A percentile compares a stretch with the other conserved stretches of the same genome.
Conservation (phyloP, 2,797 vertebrate genomes). For the Poeciliopsis turneri region DNA sequence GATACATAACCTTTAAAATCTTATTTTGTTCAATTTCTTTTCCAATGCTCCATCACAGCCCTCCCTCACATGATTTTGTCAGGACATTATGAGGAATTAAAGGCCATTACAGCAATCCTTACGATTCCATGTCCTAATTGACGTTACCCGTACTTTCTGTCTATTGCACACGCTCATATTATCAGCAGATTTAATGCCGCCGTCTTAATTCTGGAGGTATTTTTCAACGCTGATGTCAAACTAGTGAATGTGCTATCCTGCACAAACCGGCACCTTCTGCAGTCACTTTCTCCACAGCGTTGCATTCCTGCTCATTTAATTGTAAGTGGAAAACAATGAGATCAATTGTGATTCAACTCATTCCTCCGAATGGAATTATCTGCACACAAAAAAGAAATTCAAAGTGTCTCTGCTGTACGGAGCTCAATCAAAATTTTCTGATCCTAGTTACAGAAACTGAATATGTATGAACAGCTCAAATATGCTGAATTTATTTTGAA, state of each 20-base stretch:
- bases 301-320: conserved; percentile 77
- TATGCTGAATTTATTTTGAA: conserved; percentile 88
- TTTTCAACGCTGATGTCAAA: conserved; percentile 14
- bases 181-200: conserved; percentile 17
- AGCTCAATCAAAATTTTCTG: conserved; percentile 87
- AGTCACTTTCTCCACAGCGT: conserved; percentile 62
- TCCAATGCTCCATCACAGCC: conserved; percentile 42
- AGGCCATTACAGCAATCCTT: conserved; percentile 60
- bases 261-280: conserved; percentile 52
- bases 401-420: conserved; percentile 81
- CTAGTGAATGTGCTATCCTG: conserved; percentile 46
- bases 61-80: conserved; percentile 54
- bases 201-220: conserved; percentile 14
- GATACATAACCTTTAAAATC: conserved; percentile 41
- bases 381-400: conserved; percentile 83
- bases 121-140: conserved; percentile 31
- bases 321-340: conserved; percentile 78
- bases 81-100: conserved; percentile 63
- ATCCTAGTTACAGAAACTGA: conserved; percentile 84
- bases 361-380: conserved; percentile 84
- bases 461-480: conserved; percentile 88
- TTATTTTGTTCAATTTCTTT: conserved; percentile 61
- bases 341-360: conserved; percentile 87
- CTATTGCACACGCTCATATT: not conserved
- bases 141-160: conserved; percentile 11